Evolutionary conservation across 2,797 vertebrate genomes (phyloP).

Genomic region (Catamblyrhynchus diadema): DNA sequence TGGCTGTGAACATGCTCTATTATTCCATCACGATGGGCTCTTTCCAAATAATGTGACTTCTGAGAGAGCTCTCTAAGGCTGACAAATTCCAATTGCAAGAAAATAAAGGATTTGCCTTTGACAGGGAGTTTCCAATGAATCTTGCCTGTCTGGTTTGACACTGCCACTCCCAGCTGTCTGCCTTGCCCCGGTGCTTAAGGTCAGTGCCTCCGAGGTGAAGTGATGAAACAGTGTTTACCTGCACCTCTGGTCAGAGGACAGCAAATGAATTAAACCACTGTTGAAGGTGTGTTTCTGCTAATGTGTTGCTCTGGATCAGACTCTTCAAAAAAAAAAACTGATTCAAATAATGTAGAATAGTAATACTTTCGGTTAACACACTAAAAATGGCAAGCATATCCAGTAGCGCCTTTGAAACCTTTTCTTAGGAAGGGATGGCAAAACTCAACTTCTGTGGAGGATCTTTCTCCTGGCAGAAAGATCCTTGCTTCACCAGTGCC

Average conservation of each 20-base stretch:
- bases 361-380: background rate
- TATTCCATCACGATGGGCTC: background rate
- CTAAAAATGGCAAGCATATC: background rate
- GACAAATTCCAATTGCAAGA: background rate
- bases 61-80: background rate
- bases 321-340: background rate
- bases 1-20: background rate
- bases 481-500: background rate
- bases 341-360: background rate
- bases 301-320: background rate
- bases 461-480: background rate
- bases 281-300: background rate
- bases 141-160: constrained; percentile 36
- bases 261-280: background rate
- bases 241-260: background rate
- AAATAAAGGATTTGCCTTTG: constrained; percentile 1
- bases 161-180: background rate
- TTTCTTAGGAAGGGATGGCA: background rate
- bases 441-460: background rate
- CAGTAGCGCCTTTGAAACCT: background rate
- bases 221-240: background rate
- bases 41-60: background rate
- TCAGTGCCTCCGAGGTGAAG: background rate
- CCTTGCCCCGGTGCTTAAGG: background rate
- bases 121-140: constrained; percentile 11